Conservation (phyloP, 2,888 invertebrate genomes). For the Tetragonisca angustula region DNA sequence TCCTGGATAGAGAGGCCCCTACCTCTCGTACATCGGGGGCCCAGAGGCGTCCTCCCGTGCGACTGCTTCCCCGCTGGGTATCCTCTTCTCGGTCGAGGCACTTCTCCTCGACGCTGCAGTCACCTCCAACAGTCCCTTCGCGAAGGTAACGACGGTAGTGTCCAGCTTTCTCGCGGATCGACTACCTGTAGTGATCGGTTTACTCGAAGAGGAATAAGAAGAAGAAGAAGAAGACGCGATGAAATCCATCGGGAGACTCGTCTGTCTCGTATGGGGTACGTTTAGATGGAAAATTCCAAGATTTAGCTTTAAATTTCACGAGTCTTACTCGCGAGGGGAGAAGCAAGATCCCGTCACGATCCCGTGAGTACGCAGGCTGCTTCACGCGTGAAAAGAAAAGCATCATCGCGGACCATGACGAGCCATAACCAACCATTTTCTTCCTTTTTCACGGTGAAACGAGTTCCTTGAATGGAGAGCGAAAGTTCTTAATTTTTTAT, state of each 20-base stretch:
- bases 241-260: constrained; percentile 23
- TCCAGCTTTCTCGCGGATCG: constrained; percentile 12
- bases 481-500: not conserved
- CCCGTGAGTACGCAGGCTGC: constrained; percentile 50
- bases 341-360: not conserved
- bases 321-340: constrained; percentile 11
- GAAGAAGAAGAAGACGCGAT: constrained; percentile 43
- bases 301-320: not conserved
- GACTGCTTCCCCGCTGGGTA: constrained; percentile 54
- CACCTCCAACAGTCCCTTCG: constrained; percentile 78
- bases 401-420: constrained; percentile 55
- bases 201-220: constrained; percentile 10
- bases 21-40: constrained; percentile 32
- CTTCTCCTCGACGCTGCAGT: constrained; percentile 75
- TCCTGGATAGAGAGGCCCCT: constrained; percentile 37
- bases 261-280: constrained; percentile 62
- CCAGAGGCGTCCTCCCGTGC: constrained; percentile 61
- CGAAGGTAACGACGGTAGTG: constrained; percentile 73
- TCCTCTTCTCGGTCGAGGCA: constrained; percentile 73
- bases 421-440: constrained; percentile 36
- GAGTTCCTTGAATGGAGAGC: not conserved
- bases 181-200: constrained; percentile 7
- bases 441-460: not conserved
- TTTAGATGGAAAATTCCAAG: not conserved
- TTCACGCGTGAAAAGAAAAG: constrained; percentile 61